Conservation (phyloP, 2,888 invertebrate genomes). For the Brenthis daphne region DNA sequence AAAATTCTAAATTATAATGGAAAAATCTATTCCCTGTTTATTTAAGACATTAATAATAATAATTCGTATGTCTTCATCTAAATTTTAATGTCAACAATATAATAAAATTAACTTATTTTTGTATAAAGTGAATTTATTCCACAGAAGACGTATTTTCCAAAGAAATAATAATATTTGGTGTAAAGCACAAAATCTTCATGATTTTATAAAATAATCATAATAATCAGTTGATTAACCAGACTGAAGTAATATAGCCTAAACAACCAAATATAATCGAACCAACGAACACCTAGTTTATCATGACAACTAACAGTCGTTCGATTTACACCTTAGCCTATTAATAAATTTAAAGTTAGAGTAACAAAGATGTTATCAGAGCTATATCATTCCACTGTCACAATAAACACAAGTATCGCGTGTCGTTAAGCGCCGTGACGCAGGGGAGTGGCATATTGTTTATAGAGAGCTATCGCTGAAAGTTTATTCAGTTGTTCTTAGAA, state of each 20-base stretch:
- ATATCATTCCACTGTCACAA: conserved; percentile 45
- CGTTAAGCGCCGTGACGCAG: background rate
- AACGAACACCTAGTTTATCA: too few species aligned
- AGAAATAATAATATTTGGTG: too few species aligned
- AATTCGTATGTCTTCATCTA: background rate
- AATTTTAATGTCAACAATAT: too few species aligned
- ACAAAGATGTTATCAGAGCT: conserved; percentile 20
- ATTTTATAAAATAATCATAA: too few species aligned
- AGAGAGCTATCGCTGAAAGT: too few species aligned
- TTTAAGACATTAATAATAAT: background rate
- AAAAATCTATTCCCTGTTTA: background rate
- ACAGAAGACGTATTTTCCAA: too few species aligned
- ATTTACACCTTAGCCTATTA: background rate
- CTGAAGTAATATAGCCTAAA: too few species aligned
- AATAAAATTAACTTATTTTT: background rate
- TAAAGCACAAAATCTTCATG: too few species aligned
- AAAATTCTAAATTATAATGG: conserved; percentile 35
- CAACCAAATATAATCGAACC: too few species aligned
- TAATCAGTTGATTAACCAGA: too few species aligned
- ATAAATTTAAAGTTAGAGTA: background rate
- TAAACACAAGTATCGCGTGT: conserved; percentile 39
- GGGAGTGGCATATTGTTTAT: background rate
- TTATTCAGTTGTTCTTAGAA: too few species aligned
- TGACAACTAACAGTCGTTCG: too few species aligned
- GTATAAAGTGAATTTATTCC: background rate